Conservation (phyloP, 64 coral and sea anemone genomes). For the Porites australiensis region DNA sequence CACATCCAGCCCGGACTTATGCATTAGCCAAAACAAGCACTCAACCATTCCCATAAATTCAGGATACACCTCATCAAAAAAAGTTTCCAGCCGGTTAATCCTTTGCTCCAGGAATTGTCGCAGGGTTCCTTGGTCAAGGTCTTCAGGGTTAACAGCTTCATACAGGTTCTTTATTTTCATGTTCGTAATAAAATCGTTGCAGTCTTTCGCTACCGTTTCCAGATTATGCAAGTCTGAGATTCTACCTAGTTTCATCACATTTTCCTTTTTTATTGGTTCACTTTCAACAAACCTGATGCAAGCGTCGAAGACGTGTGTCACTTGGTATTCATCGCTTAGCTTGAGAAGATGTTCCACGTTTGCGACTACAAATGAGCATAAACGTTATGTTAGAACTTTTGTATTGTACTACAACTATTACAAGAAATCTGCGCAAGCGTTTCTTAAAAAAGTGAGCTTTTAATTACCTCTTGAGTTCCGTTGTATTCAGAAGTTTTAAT, state of each 20-base stretch:
- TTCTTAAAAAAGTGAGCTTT: no score
- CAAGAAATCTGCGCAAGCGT: no score
- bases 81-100: not conserved
- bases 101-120: not conserved
- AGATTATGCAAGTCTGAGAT: not conserved
- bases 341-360: not conserved
- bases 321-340: no score
- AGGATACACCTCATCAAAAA: slow-evolving; percentile 16
- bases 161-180: not conserved
- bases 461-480: no score
- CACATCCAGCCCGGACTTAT: not conserved
- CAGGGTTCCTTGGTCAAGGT: not conserved
- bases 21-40: not conserved
- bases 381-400: no score
- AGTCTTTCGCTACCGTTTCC: not conserved
- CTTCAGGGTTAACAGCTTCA: not conserved
- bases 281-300: not conserved
- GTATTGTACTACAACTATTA: no score
- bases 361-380: not conserved
- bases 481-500: no score
- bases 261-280: not conserved
- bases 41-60: slow-evolving; percentile 14
- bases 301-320: not conserved
- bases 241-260: not conserved
- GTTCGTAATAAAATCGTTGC: not conserved